Base-by-base conservation (phyloP, 2,888 invertebrate species). In the Andrena bicolor region DNA sequence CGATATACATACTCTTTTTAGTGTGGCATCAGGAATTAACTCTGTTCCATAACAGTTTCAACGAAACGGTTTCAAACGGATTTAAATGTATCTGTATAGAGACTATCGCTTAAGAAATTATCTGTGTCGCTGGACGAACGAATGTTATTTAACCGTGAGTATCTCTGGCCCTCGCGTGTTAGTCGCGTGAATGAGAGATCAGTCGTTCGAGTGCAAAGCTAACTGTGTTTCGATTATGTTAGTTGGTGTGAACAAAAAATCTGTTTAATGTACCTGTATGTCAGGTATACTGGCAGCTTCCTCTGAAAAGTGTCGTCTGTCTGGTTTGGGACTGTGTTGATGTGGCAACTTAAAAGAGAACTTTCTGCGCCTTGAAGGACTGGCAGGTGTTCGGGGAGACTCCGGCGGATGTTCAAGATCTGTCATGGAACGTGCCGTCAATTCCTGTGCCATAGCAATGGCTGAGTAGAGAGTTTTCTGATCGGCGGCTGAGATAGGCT, bases 401-500 rank as follows among this genome's bases (percentile, higher is more conserved):
- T 94, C 94, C 89, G 92, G 90, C 58, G 93, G 92, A 89, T 93
- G 93, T 85, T 94, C 94, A 75, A 94, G 92, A 88, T 94, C 93
- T 87, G 93, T 94, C 94, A 94, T 94, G 85, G 93, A 93, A 90
- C 93, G 93, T 65, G 96, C 96, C 61, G 98, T 98, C 80, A 99
- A 96, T 94, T 99, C 98, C 93, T 98, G 98, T 26, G 98, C 99
- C 94, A 99, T 96, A 71, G 98, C 98, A 82, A 99, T 98, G 0
- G 99, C 99, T 26, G 97, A 97, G 90, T 99, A 98, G 80, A 99
- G 95, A 8, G 98, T 98, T 93, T 97, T 97, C 93, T 98, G 97
- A 92, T 99, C 99, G 81, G 98, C 97, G 0, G 98, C 97, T 13
- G 99, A 99, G 94, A 99, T 98, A 2, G 97, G 98, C 94, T 99